These are phyloP conservation scores for Heterodera filipjevi DNA, from an alignment of 2,888 invertebrate species.

Conservation along the genomic window DNA sequence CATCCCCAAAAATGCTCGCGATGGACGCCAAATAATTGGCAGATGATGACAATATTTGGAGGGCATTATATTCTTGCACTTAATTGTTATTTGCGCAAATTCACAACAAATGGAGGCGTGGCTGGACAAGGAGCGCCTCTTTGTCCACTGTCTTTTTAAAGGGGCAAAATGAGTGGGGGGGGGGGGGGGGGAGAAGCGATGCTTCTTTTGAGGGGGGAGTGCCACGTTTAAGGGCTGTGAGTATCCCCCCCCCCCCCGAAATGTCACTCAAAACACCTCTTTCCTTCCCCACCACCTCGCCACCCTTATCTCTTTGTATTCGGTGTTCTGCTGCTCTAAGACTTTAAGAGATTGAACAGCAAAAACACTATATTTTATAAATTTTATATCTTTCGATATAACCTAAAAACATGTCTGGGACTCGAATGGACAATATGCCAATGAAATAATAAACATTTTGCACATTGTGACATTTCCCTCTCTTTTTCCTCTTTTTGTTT, in stretches of 20 bases:
- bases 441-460: too few species aligned
- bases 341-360: too few species aligned
- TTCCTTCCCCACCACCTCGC: background rate
- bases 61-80: constrained; percentile 19
- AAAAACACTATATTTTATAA: too few species aligned
- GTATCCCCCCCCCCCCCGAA: background rate
- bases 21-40: background rate
- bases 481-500: background rate
- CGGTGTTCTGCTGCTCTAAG: background rate
- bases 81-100: constrained; percentile 25
- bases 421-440: too few species aligned
- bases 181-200: background rate
- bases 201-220: too few species aligned
- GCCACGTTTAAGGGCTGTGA: too few species aligned
- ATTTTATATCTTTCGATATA: too few species aligned
- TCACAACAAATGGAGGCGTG: constrained; percentile 5
- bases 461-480: too few species aligned
- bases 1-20: background rate
- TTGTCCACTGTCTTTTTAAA: background rate
- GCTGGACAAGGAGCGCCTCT: background rate
- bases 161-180: too few species aligned
- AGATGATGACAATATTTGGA: background rate
- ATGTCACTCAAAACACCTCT: background rate
- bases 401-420: too few species aligned
- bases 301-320: constrained; percentile 7